Conservation (phyloP, 2,888 invertebrate species). For the Dendrolimus pini region DNA sequence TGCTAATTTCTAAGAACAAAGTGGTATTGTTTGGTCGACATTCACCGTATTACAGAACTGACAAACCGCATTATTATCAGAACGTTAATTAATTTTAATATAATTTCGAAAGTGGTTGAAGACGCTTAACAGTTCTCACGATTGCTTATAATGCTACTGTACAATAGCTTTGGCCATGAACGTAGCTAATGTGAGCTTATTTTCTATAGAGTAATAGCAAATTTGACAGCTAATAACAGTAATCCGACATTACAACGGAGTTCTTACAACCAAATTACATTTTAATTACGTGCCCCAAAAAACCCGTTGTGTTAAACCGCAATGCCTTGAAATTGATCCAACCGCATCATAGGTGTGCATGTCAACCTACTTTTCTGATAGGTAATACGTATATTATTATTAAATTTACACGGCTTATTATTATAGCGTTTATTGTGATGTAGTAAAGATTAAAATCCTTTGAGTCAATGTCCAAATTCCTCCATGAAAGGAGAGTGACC, state of each 20-base stretch:
- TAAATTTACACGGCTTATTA: conserved; percentile 1
- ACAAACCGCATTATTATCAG: conserved; percentile 10
- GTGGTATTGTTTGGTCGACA: conserved; percentile 27
- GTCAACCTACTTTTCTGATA: conserved; percentile 46
- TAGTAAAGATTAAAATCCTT: conserved; percentile 9
- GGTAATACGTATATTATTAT: conserved; percentile 26
- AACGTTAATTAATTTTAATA: not conserved
- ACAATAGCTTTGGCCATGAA: not conserved
- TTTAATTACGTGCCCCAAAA: conserved; percentile 32
- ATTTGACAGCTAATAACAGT: not conserved
- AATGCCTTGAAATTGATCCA: conserved; percentile 64
- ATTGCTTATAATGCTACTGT: not conserved
- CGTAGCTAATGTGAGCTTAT: not conserved
- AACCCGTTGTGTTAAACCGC: conserved; percentile 43
- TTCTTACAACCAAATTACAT: conserved; percentile 8
- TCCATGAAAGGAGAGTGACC: not conserved
- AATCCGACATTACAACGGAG: not conserved
- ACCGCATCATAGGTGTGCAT: conserved; percentile 56
- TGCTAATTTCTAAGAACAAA: conserved; percentile 59
- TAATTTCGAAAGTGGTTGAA: not conserved
- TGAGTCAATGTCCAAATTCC: not conserved
- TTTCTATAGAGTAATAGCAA: not conserved
- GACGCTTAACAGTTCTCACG: not conserved
- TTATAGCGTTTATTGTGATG: conserved; percentile 10
- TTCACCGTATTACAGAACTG: conserved; percentile 17